A percentile compares a stretch with the other conserved stretches of the same genome.
Conservation (phyloP, 2,888 invertebrate species). For the Psylliodes chrysocephalus region DNA sequence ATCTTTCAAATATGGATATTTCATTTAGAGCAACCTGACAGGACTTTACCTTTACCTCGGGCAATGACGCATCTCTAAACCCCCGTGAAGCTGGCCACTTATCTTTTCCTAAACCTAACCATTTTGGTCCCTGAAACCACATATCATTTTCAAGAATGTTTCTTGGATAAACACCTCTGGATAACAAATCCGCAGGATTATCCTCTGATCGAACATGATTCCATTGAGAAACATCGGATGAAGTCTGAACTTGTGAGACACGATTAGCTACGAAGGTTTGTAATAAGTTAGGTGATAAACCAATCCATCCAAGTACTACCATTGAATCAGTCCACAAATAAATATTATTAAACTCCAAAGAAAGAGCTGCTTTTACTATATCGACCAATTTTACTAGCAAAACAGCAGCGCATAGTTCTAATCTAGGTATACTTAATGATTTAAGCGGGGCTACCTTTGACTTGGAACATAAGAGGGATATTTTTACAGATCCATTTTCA, state of each 20-base stretch:
- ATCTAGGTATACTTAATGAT: conserved; percentile 12
- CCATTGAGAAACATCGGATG: conserved; percentile 7
- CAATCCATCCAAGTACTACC: conserved; percentile 24
- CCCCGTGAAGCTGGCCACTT: no score
- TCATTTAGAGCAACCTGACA: background rate
- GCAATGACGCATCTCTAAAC: no score
- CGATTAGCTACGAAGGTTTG: conserved; percentile 31
- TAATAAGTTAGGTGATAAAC: background rate
- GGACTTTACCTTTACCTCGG: no score
- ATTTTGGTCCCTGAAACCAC: no score
- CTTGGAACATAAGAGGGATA: no score
- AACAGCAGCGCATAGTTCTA: background rate
- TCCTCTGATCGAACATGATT: conserved; percentile 22
- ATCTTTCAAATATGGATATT: background rate
- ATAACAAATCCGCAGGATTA: no score
- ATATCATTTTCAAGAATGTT: no score
- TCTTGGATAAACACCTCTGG: no score
- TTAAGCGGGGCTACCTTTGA: conserved; percentile 26
- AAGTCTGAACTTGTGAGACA: conserved; percentile 24
- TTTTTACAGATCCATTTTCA: no score
- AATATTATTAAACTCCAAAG: background rate
- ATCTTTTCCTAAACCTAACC: no score
- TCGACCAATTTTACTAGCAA: background rate
- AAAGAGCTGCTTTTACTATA: background rate
- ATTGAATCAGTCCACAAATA: conserved; percentile 22